Base-by-base conservation (phyloP, 2,888 invertebrate species). In the Sabellastarte sp. region DNA sequence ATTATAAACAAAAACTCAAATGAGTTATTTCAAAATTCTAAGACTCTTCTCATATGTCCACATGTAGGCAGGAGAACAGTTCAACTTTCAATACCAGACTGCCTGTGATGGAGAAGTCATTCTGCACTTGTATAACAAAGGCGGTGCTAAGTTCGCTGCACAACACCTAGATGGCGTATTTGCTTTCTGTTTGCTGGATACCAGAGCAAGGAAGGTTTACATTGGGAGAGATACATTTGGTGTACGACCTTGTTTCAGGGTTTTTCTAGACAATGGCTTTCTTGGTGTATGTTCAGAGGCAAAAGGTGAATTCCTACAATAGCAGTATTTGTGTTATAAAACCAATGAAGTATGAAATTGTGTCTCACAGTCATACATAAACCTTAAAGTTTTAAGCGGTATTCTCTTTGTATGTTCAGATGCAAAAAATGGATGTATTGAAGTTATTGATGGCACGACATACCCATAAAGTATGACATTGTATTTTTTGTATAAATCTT, bases 121-220 rank as follows among this genome's bases (percentile, higher is more conserved):
- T 65, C 87, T 89, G 65, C 92, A 92, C 79, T 84, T 90, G 65
- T 93, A 91, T 79, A 87, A 88, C 64, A 87, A 86, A 70, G 87
- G 88, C 65, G 91, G 91, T 4, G 88, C 89, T 56, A 89, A 89
- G 69, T 79, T 76, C 60, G 88, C 90, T 59, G 88, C 90, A 1
- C 87, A 87, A 74, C 87, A 88, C 71, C 85, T 94, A 33, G 93
- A 93, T 78, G 93, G 93, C 2, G 93, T 93, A 3, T 94, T 93
- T 83, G 89, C 89, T 1, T 91, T 93, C 82, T 90, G 90, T 74
- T 84, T 93, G 20, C 82, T 92, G 51, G 93, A 93, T 77, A 87
- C 89, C 0, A 86, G 88, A 59, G 88, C 88, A 65, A 86, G 85
- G 70, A 89, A 88, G 81, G 85, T 92, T 84, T 87, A 88, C 73